These are phyloP conservation scores for Cyclophora punctaria DNA, from an alignment of 2,888 invertebrate species.

Conservation along the genomic window DNA sequence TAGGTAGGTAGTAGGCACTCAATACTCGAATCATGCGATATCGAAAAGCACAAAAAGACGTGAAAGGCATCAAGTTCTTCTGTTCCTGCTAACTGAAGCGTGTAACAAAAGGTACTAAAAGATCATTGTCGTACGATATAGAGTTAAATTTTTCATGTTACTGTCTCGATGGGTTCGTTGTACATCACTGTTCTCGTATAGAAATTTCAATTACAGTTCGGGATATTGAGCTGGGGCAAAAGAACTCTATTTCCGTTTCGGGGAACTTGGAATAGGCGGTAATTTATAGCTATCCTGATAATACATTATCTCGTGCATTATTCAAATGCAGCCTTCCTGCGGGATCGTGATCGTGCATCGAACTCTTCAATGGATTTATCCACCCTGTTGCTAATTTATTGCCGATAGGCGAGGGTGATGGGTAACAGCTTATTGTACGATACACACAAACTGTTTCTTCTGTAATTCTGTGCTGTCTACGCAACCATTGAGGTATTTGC, in stretches of 20 bases:
- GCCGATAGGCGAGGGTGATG: slow-evolving; percentile 47
- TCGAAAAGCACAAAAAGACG: no score
- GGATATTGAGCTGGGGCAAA: slow-evolving; percentile 1
- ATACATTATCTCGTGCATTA: slow-evolving; percentile 39
- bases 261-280: slow-evolving; percentile 10
- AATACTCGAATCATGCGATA: no score
- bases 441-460: slow-evolving; percentile 9
- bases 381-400: slow-evolving; percentile 56
- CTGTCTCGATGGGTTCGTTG: no score
- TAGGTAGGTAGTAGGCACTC: no score
- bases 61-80: no score
- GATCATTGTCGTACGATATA: no score
- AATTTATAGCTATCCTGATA: slow-evolving; percentile 22
- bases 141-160: no score
- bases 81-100: no score
- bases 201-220: slow-evolving; percentile 8
- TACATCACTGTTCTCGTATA: no score
- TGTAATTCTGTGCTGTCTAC: neutral
- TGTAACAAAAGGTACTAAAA: no score
- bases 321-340: slow-evolving; percentile 50
- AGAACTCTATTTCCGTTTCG: slow-evolving; percentile 8
- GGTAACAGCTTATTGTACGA: slow-evolving; percentile 44
- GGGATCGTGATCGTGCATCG: slow-evolving; percentile 43
- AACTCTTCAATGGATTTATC: slow-evolving; percentile 56
- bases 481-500: no score